phyloP scores from a whole-genome alignment of 2,888 invertebrate species.

The Coleophora deauratella region DNA sequence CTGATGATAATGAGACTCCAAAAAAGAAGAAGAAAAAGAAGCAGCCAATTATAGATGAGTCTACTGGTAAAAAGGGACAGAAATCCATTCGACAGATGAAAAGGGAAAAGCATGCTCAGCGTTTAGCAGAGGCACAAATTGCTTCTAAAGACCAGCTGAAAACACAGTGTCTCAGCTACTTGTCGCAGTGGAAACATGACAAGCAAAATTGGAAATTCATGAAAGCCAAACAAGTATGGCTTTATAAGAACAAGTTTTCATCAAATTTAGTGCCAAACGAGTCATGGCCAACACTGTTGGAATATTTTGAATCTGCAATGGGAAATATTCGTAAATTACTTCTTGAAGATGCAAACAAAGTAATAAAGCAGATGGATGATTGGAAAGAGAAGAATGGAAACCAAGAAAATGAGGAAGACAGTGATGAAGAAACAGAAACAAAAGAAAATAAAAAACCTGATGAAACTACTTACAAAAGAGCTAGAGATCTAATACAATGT shows the following conservation, averaged over 20 bases:
- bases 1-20: conserved; percentile 36
- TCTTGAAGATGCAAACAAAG: conserved; percentile 76
- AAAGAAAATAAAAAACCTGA: conserved; percentile 43
- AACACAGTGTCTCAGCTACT: conserved; percentile 77
- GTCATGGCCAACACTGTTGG: conserved; percentile 78
- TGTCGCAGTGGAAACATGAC: conserved; percentile 83
- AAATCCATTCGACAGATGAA: conserved; percentile 80
- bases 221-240: conserved; percentile 84
- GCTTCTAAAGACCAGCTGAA: conserved; percentile 71
- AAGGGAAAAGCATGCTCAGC: conserved; percentile 74
- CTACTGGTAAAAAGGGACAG: conserved; percentile 51
- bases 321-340: conserved; percentile 78
- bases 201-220: conserved; percentile 85
- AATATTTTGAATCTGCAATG: conserved; percentile 81
- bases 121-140: conserved; percentile 69
- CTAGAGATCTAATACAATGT: conserved; percentile 78
- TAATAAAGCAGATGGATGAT: conserved; percentile 76
- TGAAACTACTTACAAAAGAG: conserved; percentile 72
- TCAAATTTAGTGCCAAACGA: conserved; percentile 72
- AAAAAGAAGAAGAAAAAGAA: conserved; percentile 51
- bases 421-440: conserved; percentile 25
- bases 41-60: conserved; percentile 32
- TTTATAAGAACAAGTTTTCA: conserved; percentile 80
- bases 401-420: conserved; percentile 33
- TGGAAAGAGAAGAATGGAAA: conserved; percentile 48